Evolutionary conservation across 1,140 invertebrate genomes (phyloP).

Genomic region (Cydia fagiglandana): DNA sequence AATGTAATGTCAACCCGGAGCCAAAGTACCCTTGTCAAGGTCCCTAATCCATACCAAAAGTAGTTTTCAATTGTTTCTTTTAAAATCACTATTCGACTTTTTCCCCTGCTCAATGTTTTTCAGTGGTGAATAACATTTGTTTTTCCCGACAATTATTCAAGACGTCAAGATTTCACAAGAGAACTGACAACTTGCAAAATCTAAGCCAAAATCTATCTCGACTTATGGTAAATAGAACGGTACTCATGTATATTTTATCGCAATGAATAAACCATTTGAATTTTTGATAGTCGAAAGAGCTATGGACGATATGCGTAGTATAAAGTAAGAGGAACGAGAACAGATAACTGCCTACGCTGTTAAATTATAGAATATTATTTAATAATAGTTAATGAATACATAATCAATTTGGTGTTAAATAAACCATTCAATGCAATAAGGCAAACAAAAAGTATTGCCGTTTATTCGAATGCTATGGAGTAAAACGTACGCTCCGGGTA

Average conservation of each 20-base stretch:
- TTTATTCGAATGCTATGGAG: no score
- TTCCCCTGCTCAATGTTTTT: background rate
- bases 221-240: conserved; percentile 1
- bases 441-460: no score
- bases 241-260: conserved; percentile 27
- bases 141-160: background rate
- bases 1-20: conserved; percentile 6
- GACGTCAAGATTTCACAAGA: background rate
- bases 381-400: no score
- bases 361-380: no score
- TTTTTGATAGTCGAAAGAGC: conserved; percentile 4
- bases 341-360: no score
- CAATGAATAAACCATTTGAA: conserved; percentile 18
- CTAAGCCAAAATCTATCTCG: conserved; percentile 14
- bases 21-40: conserved; percentile 1
- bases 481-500: no score
- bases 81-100: conserved; percentile 3
- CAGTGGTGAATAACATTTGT: background rate
- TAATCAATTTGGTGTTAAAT: no score
- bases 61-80: conserved; percentile 14
- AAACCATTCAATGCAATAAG: no score
- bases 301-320: conserved; percentile 1
- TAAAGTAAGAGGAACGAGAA: no score
- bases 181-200: conserved; percentile 9
- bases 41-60: background rate